Conservation (phyloP, 64 coral and sea anemone species). For the Orbicella faveolata region DNA sequence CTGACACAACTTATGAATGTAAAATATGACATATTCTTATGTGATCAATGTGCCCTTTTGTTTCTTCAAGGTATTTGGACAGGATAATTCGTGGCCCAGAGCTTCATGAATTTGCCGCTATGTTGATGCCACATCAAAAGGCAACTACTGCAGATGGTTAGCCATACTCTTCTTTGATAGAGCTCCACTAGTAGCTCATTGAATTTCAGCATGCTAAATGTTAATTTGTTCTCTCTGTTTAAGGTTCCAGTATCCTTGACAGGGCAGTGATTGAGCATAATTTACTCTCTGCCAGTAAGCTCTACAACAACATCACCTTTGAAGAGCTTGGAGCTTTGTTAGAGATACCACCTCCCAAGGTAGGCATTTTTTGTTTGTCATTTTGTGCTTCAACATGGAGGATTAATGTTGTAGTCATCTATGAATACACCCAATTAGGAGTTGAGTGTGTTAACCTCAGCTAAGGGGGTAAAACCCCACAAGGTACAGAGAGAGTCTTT, state of each 20-base stretch:
- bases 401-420: too few relatives aligned
- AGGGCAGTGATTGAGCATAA: slow-evolving; percentile 98
- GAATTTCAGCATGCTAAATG: background rate
- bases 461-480: too few relatives aligned
- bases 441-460: too few relatives aligned
- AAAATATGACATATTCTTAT: background rate
- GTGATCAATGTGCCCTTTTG: background rate
- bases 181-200: too few relatives aligned
- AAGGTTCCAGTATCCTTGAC: slow-evolving; percentile 98
- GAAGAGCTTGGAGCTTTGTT: slow-evolving; percentile 89
- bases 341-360: slow-evolving; percentile 93
- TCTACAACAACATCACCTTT: slow-evolving; percentile 96
- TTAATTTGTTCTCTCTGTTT: background rate
- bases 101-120: slow-evolving; percentile 89
- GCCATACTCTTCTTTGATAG: background rate
- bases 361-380: background rate
- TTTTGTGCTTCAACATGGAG: too few relatives aligned
- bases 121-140: slow-evolving; percentile 94
- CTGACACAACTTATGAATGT: too few relatives aligned
- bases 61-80: slow-evolving; percentile 91
- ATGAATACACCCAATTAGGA: too few relatives aligned
- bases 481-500: too few relatives aligned
- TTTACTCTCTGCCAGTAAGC: slow-evolving; percentile 95
- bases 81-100: slow-evolving; percentile 97
- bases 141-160: slow-evolving; percentile 91